Evolutionary conservation across 2,113 vertebrate genomes (phyloP).

Genomic region (Neotoma lepida): DNA sequence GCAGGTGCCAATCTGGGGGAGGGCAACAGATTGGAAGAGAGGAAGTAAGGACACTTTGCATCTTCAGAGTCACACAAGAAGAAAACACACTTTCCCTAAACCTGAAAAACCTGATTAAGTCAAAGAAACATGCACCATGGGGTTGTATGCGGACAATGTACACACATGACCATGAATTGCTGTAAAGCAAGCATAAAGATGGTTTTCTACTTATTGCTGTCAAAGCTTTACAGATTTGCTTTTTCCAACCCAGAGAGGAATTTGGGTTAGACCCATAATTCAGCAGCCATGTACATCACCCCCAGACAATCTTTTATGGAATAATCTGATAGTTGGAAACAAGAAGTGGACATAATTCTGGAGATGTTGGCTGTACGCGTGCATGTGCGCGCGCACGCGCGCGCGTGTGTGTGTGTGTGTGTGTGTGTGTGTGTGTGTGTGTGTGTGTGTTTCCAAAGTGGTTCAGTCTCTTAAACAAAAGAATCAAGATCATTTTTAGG

Average conservation of each 20-base stretch:
- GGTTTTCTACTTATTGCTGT: slow-evolving; percentile 28
- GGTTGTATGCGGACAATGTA: not conserved
- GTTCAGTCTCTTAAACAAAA: not conserved
- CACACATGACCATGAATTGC: not conserved
- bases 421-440: not conserved
- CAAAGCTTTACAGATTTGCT: slow-evolving; percentile 8
- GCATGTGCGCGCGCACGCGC: too few species aligned
- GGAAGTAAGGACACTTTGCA: slow-evolving; percentile 73
- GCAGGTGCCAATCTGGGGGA: slow-evolving; percentile 84
- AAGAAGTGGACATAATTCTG: not conserved
- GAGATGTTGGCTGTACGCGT: not conserved
- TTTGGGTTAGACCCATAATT: not conserved
- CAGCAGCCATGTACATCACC: not conserved
- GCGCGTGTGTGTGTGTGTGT: not conserved
- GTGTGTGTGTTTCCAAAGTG: not conserved
- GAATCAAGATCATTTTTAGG: not conserved
- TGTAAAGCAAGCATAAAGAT: slow-evolving; percentile 12
- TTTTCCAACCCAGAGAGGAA: not conserved
- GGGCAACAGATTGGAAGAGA: slow-evolving; percentile 72
- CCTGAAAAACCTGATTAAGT: slow-evolving; percentile 4
- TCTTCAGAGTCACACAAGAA: slow-evolving; percentile 67
- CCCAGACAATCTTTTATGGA: not conserved
- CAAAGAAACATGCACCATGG: not conserved
- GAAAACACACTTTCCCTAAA: slow-evolving; percentile 71
- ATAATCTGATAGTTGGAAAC: not conserved